Percentiles rank a stretch among this genome's conserved stretches.
phyloP scores from a whole-genome alignment of 2,113 vertebrate species.

The Psilopsiagon aurifrons region DNA sequence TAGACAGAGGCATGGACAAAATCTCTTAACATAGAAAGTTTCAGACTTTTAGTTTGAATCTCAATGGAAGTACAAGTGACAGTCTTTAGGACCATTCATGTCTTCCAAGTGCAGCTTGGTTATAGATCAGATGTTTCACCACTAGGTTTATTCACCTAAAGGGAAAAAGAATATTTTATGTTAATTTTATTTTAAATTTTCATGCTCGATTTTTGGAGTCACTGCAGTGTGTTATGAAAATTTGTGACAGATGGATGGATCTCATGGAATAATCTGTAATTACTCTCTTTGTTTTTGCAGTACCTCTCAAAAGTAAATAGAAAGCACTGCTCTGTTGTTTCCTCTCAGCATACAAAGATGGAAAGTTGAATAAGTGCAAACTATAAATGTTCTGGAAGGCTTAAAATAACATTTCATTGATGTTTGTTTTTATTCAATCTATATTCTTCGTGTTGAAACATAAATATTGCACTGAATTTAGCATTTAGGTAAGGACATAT shows the following conservation, averaged over 20 bases:
- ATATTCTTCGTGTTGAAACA: neutral
- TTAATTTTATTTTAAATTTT: conserved; percentile 18
- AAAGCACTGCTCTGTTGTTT: conserved; percentile 56
- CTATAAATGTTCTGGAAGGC: neutral
- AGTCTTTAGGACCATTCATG: neutral
- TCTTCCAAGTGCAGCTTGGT: neutral
- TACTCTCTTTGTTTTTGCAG: conserved; percentile 55
- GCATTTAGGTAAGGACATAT: neutral
- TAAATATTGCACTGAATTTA: neutral
- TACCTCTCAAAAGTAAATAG: conserved; percentile 65
- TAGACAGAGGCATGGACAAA: neutral
- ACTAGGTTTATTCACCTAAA: neutral
- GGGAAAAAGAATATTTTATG: neutral
- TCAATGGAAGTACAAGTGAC: neutral
- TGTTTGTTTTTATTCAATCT: neutral
- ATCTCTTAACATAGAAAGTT: neutral
- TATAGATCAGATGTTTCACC: neutral
- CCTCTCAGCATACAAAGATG: conserved; percentile 12
- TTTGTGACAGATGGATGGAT: conserved; percentile 67
- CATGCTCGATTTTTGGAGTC: neutral
- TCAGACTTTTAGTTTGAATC: neutral
- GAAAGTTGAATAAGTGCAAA: conserved; percentile 38
- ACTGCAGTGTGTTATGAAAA: conserved; percentile 45
- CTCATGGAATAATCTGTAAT: conserved; percentile 66
- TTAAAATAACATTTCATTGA: neutral